These are phyloP conservation scores for Varecia variegata DNA, from an alignment of 2,797 vertebrate species.

Conservation along the genomic window DNA sequence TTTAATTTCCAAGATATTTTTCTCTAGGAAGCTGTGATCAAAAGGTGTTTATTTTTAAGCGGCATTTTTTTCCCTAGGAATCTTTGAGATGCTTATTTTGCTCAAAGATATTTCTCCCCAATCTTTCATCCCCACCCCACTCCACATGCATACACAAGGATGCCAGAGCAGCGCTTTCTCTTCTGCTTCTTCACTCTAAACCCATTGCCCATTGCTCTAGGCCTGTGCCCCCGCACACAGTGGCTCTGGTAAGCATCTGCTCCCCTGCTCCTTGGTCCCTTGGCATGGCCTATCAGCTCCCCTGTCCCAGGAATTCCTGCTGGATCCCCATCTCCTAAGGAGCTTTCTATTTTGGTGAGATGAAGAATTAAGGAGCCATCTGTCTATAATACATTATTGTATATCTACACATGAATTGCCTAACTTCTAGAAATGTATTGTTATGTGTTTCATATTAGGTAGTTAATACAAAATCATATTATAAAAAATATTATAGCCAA, in stretches of 20 bases:
- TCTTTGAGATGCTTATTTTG: conserved; percentile 56
- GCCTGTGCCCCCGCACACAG: background rate
- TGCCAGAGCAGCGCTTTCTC: background rate
- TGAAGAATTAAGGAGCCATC: background rate
- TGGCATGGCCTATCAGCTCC: background rate
- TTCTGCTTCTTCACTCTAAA: background rate
- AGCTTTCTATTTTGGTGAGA: conserved; percentile 26
- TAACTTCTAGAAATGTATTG: conserved; percentile 2
- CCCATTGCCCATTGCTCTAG: background rate
- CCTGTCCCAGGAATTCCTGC: conserved; percentile 8
- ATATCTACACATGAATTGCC: background rate
- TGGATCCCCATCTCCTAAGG: background rate
- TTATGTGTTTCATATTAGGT: background rate
- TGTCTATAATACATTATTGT: background rate
- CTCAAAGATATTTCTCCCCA: conserved; percentile 20
- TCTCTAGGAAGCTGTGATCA: conserved; percentile 55
- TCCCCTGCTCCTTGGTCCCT: background rate
- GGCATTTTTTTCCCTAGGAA: background rate
- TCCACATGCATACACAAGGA: background rate
- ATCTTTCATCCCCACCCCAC: background rate
- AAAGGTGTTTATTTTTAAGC: conserved; percentile 48
- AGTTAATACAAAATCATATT: conserved; percentile 30
- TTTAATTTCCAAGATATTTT: conserved; percentile 65
- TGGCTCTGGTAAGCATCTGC: background rate
- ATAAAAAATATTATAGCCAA: background rate